Evolutionary conservation across 2,888 invertebrate species (phyloP), one percentile per base, ranked within the genome.

Genomic region (Lithophane ornitopus): DNA sequence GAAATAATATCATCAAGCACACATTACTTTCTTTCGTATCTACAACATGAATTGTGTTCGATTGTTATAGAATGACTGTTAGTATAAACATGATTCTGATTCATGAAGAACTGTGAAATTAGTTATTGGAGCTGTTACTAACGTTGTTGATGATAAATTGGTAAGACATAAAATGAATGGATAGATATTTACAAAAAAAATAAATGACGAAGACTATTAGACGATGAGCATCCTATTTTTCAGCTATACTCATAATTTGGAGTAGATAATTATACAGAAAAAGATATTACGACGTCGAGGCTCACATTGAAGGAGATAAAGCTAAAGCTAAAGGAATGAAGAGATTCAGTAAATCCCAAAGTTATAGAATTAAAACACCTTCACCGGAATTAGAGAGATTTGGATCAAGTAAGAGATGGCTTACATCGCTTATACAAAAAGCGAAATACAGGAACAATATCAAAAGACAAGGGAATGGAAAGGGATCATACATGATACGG

Each of bases 141-240:
- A 41, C 0, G 41, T 65, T 46, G 14, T 39, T 46, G 39, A 26
- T 69, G 12, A 26, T 26, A 44, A 41, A 41, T 66, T 74, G 34
- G 41, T 65, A 54, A 59, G 28, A 49, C 7, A 65, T 56, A 12
- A 34, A 61, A 26, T 34, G 28, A 56, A n/a, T 28, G 3, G 22
- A 49, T 4, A 59, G 6, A 26, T 80, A 83, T 81, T 56, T 73
- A 84, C 49, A 69, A 56, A 74, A 52, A n/a, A 26, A 1, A 66
- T 72, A 54, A 84, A 89, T 90, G 91, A 92, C 91, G 91, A 92
- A 91, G 92, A 92, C 91, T 89, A 80, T 78, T 41, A 62, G 63
- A 81, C 39, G 41, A 4, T 62, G 58, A 56, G 65, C 22, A 65
- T n/a, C 44, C 34, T 69, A 63, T 52, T 39, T 56, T n/a, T 46